Evolutionary conservation across 2,797 vertebrate genomes (phyloP).

Genomic region (Alcedo quadribrachys): DNA sequence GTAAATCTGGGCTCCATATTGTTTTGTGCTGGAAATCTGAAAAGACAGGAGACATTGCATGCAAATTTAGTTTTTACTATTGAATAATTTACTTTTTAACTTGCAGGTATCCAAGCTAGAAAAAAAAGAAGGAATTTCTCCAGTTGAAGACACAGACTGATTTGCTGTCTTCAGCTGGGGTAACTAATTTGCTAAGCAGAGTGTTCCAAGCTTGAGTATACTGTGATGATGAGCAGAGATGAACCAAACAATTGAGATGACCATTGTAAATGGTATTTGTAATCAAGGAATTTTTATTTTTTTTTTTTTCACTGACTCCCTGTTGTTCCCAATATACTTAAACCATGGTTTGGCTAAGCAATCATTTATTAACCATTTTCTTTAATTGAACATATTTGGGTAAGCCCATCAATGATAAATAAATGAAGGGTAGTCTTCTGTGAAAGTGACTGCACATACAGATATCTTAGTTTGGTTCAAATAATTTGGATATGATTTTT

Average conservation of each 20-base stretch:
- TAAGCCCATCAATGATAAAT: neutral
- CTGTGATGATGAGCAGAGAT: neutral
- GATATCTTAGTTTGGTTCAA: neutral
- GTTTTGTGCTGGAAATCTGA: neutral
- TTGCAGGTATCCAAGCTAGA: slow-evolving; percentile 67
- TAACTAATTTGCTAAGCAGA: neutral
- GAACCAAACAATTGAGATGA: neutral
- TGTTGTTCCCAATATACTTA: neutral
- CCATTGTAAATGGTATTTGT: neutral
- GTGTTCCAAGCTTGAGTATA: neutral
- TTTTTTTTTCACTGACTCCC: neutral
- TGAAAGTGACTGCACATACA: neutral
- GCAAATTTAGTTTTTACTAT: neutral
- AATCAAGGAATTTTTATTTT: neutral
- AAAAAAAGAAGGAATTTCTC: slow-evolving; percentile 19
- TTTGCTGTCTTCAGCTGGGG: neutral
- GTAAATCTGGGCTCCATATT: neutral
- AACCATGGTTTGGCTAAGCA: neutral
- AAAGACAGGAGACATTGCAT: neutral
- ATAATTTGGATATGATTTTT: neutral
- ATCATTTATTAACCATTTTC: neutral
- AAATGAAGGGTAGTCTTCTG: neutral
- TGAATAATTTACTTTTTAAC: neutral
- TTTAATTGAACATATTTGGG: slow-evolving; percentile 1
- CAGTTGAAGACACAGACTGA: slow-evolving; percentile 21